Base-by-base conservation (phyloP, 2,113 vertebrate species). In the Notothenia coriiceps region DNA sequence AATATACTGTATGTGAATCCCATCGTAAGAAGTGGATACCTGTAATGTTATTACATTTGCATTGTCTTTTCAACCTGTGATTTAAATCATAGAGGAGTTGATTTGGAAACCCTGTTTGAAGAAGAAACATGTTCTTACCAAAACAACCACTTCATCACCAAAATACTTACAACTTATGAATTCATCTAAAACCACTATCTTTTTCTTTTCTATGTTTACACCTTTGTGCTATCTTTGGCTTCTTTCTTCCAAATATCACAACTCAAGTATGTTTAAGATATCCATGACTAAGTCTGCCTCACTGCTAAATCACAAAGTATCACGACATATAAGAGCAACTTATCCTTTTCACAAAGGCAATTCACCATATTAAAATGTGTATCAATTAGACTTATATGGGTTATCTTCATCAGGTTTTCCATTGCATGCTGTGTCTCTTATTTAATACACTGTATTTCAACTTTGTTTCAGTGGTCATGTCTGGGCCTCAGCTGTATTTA, bases 41-140 rank as follows among this genome's bases (percentile, higher is more conserved):
- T 69, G 13, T 33, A 17, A 17, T 0, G n/a, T 14, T 65, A 9
- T 66, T 29, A 52, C 56, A 73, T 64, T 60, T 25, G 13, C 33
- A 40, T 18, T 25, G 20, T 2, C 2, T 62, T 57, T 33, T 20
- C 22, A 65, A 40, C 49, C 50, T 76, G 60, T 65, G 50, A 69
- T 15, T 43, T 76, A 8, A 33, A 9, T 73, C 7, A 73, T 57
- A 51, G 25, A 47, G 33, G 46, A 29, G 8, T 9, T 50, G 43
- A 57, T 43, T 56, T 71, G 10, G 40, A 79, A 57, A 73, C 54
- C 10, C 20, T 8, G n/a, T 56, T 69, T n/a, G 68, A 20, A 69
- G 20, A n/a, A 15, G n/a, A 6, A 40, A 40, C 65, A 54, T 69
- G 7, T 79, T 68, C 4, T 77, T 47, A 76, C n/a, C 15, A 35